Base-by-base conservation (phyloP, 2,888 invertebrate species). In the Eristalis arbustorum region DNA sequence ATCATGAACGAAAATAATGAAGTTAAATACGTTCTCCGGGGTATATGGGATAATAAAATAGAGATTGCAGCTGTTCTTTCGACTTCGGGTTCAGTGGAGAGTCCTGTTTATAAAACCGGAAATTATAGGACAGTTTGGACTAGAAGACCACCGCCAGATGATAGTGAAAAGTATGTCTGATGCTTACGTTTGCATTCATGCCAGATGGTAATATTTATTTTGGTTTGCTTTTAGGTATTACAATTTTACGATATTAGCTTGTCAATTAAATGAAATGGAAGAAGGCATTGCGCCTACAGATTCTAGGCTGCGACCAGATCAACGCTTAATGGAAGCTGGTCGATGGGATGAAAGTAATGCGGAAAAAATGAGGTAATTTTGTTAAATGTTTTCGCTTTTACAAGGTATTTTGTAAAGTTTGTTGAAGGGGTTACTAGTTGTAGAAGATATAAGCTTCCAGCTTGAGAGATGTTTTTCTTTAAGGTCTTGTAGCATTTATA, bases 221-320 rank as follows among this genome's bases (percentile, higher is more conserved):
- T 18, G 42, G 1, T 49, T 2, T 22, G 1, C 67, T 84, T 78
- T 8, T 88, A 93, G 92, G 90, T 98, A 96, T 94, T 99, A 99
- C 94, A 96, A 97, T 93, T 99, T 99, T 93, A 99, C 99, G 64
- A 94, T 96, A 92, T 94, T 99, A 90, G 98, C 99, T 74, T 96
- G 98, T 91, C 98, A 99, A 93, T 94, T 99, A 90, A 99, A 99
- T 93, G 99, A 99, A 93, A 94, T 95, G 63, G 99, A 99, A 93
- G 95, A 96, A 5, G 96, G 95, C 85, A 96, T 99, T 34, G 98
- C 98, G 69, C 99, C 99, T 11, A 98, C 99, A 0, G 99, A 99
- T 94, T 96, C 97, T 72, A 95, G 99, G 40, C 93, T 95, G 72
- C 95, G 99, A 77, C 99, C 99, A 80, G 99, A 99, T 95, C 99